Evolutionary conservation across 2,888 invertebrate species (phyloP).

Genomic region (Corbicula japonica): DNA sequence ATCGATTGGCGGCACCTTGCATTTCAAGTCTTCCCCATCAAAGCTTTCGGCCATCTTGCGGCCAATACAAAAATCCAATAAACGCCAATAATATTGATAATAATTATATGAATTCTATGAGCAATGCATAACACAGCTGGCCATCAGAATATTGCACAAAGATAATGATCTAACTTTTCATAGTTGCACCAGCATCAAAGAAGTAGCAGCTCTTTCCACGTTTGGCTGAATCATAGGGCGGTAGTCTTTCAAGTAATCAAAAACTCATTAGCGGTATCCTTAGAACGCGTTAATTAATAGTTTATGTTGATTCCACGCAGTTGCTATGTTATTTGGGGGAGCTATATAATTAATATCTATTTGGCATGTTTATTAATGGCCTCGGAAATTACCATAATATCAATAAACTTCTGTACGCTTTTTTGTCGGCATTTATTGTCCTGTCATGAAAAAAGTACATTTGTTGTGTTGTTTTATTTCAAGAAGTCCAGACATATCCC

Average conservation of each 20-base stretch:
- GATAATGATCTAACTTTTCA: constrained; percentile 31
- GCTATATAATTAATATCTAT: constrained; percentile 1
- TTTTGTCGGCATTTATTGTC: too few species aligned
- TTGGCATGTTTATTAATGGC: too few species aligned
- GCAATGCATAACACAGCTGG: constrained; percentile 17
- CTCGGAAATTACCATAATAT: too few species aligned
- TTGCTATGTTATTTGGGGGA: constrained; percentile 12
- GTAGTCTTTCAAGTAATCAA: constrained; percentile 30
- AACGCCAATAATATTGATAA: constrained; percentile 25
- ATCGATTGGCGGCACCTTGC: too few species aligned
- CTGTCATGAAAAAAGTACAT: too few species aligned
- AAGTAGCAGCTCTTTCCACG: constrained; percentile 4
- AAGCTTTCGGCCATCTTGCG: constrained; percentile 14
- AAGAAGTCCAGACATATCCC: too few species aligned
- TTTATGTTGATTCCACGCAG: constrained; percentile 13
- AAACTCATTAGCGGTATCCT: constrained; percentile 35
- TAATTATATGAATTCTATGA: constrained; percentile 16
- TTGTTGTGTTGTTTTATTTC: too few species aligned
- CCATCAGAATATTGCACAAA: constrained; percentile 10
- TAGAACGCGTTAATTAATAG: constrained; percentile 40
- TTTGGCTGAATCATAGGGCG: constrained; percentile 17
- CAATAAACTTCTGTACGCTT: too few species aligned
- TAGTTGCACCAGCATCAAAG: constrained; percentile 37
- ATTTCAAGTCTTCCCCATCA: constrained; percentile 6
- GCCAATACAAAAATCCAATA: constrained; percentile 14